These are phyloP conservation scores for Urocynchramus pylzowi DNA, from an alignment of 2,113 vertebrate genomes.

Conservation along the genomic window DNA sequence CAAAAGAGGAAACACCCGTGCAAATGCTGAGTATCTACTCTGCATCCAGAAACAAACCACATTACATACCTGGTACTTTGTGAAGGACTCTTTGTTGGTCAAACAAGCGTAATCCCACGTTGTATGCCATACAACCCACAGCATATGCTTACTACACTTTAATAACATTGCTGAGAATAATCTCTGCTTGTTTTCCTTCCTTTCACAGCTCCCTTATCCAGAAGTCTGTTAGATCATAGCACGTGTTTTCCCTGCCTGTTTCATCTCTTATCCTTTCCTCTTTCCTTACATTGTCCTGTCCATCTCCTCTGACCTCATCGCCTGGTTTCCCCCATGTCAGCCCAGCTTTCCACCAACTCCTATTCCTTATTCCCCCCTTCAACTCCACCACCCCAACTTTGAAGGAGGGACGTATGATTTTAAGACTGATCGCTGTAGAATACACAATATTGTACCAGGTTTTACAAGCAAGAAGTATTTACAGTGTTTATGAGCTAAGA, in stretches of 20 bases:
- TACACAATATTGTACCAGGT: rapidly evolving
- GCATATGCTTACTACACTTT: background rate
- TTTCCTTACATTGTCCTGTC: slow-evolving; percentile 45
- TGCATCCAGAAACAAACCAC: background rate
- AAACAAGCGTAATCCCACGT: background rate
- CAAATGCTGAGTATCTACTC: background rate
- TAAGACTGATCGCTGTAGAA: background rate
- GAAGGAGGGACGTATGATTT: rapidly evolving
- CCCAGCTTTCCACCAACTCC: background rate
- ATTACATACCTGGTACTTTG: background rate
- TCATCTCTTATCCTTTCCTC: slow-evolving; percentile 26
- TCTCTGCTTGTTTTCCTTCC: slow-evolving; percentile 14
- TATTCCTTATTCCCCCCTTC: background rate
- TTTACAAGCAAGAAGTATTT: background rate
- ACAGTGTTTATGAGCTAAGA: background rate
- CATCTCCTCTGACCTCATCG: background rate
- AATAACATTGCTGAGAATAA: background rate
- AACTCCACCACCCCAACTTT: background rate
- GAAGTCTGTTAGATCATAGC: background rate
- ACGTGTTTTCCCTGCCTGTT: background rate
- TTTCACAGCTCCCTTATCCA: background rate
- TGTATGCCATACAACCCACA: background rate
- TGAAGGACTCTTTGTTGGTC: background rate
- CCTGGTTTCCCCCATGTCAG: background rate
- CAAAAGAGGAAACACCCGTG: background rate